Base-by-base conservation (phyloP, 1,140 invertebrate genomes). In the Hypothenemus hampei region DNA sequence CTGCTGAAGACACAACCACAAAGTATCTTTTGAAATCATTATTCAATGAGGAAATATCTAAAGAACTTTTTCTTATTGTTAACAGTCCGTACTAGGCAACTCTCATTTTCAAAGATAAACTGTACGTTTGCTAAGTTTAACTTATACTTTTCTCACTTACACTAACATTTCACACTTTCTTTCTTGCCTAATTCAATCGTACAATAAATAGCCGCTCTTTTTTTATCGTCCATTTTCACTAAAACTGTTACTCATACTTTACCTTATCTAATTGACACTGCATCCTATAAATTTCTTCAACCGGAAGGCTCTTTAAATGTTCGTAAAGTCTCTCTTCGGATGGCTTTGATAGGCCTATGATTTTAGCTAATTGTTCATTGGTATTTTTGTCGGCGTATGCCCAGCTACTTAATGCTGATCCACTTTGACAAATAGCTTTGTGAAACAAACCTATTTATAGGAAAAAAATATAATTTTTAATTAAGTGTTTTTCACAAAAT, bases 401-500 rank as follows among this genome's bases (percentile, higher is more conserved):
- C 45, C 69, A 57, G 8, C 70, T 62, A 54, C 70, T 63, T 73
- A 62, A 77, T 0, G 73, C 73, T 7, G 71, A 78, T n/a, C 82
- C 84, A 72, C 82, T 81, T 75, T 83, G 79, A 23, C 78, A 63
- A 37, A 85, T 82, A 2, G 75, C 79, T 66, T 71, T 73, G 53
- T 75, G 75, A 63, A 84, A 86, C 29, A 85, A 67, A 11, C 81
- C 83, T 79, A 37, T 19, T n/a, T n/a, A n/a, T n/a, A n/a, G n/a
- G n/a, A n/a, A n/a, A n/a, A 10, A 29, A 11, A 21, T 18, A n/a
- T 35, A 10, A 19, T 35, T 50, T 8, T 50, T 19, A 15, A 37
- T 46, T 10, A 31, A 3, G 3, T 11, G 0, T 3, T 21, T 3
- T 1, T 11, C 11, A 2, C 1, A 1, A 2, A 43, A 21, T 22